phyloP scores from a whole-genome alignment of 1,140 invertebrate species.

The Platyura marginata region DNA sequence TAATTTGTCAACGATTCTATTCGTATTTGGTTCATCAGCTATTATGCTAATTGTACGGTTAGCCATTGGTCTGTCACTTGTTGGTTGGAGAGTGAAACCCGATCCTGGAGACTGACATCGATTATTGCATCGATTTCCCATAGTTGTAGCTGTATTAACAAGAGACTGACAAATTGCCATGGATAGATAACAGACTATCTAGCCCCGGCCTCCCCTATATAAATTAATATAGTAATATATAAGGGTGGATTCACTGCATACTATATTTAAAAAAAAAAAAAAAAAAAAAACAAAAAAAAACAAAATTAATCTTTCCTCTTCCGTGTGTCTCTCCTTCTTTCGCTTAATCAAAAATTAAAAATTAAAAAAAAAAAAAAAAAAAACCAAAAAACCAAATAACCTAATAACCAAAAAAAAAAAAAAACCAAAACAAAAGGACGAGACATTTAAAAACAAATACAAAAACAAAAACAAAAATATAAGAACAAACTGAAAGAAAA shows the following conservation, averaged over 20 bases:
- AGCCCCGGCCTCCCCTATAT: no score
- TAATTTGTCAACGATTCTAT: neutral
- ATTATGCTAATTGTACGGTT: neutral
- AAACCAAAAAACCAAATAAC: no score
- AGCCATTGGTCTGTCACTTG: neutral
- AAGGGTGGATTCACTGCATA: neutral
- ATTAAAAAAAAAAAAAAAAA: no score
- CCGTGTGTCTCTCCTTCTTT: no score
- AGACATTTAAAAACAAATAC: no score
- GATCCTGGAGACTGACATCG: conserved; percentile 2
- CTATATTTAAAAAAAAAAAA: neutral
- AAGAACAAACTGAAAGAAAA: no score
- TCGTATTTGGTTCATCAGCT: neutral
- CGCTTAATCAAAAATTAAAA: no score
- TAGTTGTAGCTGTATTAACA: neutral
- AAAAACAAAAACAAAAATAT: no score
- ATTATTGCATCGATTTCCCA: neutral
- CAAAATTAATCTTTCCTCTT: neutral
- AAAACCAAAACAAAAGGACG: no score
- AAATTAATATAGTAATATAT: neutral
- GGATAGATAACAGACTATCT: neutral
- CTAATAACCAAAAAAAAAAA: no score
- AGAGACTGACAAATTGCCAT: conserved; percentile 1
- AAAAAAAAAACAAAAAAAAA: neutral
- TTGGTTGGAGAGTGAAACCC: conserved; percentile 2